Evolutionary conservation across 2,888 invertebrate genomes (phyloP).

Genomic region (Tribolium freemani): DNA sequence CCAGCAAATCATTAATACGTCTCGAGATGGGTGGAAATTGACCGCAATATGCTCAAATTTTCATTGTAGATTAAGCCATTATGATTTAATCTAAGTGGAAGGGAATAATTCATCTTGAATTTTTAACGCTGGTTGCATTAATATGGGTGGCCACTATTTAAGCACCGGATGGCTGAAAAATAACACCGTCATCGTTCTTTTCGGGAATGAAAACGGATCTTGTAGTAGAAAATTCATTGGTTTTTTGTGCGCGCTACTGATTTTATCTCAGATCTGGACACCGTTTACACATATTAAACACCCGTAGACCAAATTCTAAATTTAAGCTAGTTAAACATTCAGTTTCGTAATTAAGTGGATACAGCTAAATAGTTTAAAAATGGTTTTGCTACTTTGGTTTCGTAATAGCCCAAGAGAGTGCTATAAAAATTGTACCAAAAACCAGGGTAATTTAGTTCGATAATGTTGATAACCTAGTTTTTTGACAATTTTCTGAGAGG

Average conservation of each 20-base stretch:
- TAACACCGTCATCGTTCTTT: slow-evolving; percentile 22
- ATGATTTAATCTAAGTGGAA: slow-evolving; percentile 23
- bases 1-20: slow-evolving; percentile 9
- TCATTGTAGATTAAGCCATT: slow-evolving; percentile 30
- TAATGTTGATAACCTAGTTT: too few relatives aligned
- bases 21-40: neutral
- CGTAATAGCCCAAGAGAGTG: too few relatives aligned
- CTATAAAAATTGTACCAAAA: too few relatives aligned
- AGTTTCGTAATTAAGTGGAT: too few relatives aligned
- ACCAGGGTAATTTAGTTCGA: too few relatives aligned
- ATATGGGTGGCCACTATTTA: slow-evolving; percentile 13
- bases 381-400: too few relatives aligned
- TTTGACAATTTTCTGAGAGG: too few relatives aligned
- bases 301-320: neutral
- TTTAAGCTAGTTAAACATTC: neutral
- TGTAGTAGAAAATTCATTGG: slow-evolving; percentile 8
- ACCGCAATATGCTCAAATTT: slow-evolving; percentile 27
- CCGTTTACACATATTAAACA: neutral
- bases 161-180: slow-evolving; percentile 16
- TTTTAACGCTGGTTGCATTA: slow-evolving; percentile 11
- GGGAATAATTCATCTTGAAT: slow-evolving; percentile 14
- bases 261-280: neutral
- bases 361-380: too few relatives aligned
- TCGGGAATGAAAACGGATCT: slow-evolving; percentile 22
- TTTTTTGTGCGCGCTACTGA: neutral